phyloP scores from a whole-genome alignment of 2,888 invertebrate species.

The Chrysodeixis includens region DNA sequence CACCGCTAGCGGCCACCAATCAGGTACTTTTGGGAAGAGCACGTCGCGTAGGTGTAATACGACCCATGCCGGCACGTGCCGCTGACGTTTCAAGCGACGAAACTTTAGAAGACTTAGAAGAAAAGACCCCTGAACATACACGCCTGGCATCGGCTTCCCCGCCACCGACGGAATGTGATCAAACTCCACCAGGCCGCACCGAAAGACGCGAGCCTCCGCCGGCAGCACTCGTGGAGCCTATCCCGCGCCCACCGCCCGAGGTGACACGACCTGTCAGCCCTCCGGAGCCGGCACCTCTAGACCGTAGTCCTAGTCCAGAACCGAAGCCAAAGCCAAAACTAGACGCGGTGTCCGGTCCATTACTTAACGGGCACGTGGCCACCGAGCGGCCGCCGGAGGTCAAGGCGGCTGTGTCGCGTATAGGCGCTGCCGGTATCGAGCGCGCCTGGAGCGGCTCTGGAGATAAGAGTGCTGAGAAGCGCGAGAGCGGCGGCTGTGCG shows the following conservation, averaged over 20 bases:
- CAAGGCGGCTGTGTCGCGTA: slow-evolving; percentile 62
- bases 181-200: slow-evolving; percentile 67
- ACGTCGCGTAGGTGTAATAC: slow-evolving; percentile 89
- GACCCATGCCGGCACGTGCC: slow-evolving; percentile 82
- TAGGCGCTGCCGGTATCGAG: slow-evolving; percentile 76
- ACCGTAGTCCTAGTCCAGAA: slow-evolving; percentile 51
- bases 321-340: slow-evolving; percentile 29
- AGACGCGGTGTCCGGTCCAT: slow-evolving; percentile 37
- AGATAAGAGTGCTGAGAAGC: slow-evolving; percentile 53
- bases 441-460: slow-evolving; percentile 78
- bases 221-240: slow-evolving; percentile 82
- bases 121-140: slow-evolving; percentile 58
- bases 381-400: slow-evolving; percentile 41
- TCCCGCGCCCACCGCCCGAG: slow-evolving; percentile 71
- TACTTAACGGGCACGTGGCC: slow-evolving; percentile 67
- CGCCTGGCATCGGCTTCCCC: slow-evolving; percentile 62
- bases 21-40: slow-evolving; percentile 76
- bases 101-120: slow-evolving; percentile 56
- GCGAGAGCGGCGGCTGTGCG: slow-evolving; percentile 49
- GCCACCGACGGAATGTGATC: slow-evolving; percentile 76
- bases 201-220: slow-evolving; percentile 85
- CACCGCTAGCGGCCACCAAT: slow-evolving; percentile 80
- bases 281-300: slow-evolving; percentile 55
- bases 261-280: slow-evolving; percentile 55
- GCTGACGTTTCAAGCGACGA: slow-evolving; percentile 54